Evolutionary conservation across 1,140 invertebrate genomes (phyloP), one percentile per base, ranked within the genome.

Genomic region (Plectrocnemia conspersa): DNA sequence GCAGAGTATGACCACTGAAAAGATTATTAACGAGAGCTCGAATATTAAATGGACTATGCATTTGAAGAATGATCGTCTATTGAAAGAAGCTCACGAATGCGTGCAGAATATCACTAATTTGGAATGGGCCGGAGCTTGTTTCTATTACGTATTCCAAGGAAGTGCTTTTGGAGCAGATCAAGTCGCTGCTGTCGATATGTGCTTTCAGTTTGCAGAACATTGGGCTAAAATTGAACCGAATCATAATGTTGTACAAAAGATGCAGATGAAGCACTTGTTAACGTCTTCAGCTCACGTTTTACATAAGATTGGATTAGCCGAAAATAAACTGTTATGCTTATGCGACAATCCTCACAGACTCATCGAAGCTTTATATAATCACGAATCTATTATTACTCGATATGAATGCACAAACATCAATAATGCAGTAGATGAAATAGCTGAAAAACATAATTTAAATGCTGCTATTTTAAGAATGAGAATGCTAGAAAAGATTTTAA

Each of bases 121-220:
- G 68, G 74, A 76, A 65, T 76, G 74, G 74, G 72, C 74, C 9
- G 73, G 71, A 18, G 74, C 74, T 3, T 76, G 74, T 58, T 64
- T 76, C 19, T 76, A 75, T 56, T 74, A 74, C 52, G 71, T 75
- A 15, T 65, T 73, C 5, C 71, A 75, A 67, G 74, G 74, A 4
- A 72, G 70, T 59, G 63, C 68, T 11, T 65, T 67, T 44, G 79
- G 79, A 3, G 78, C 77, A 9, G 79, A 81, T 65, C 78, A 80
- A 66, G 77, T 81, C 5, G 77, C 78, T 38, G 78, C 78, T 10
- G 73, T 75, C 18, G 75, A 77, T 46, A 70, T 80, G 52, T 79
- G 78, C 56, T 81, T 76, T 63, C 77, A 79, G 59, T 81, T 78
- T 66, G 72, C 76, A 19, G 76, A 73, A 50, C 58, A 69, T n/a